Percentiles rank a stretch among this genome's conserved stretches.
These are phyloP conservation scores for Mormyrus hasselquistii DNA, from an alignment of 2,797 vertebrate genomes.

Conservation along the genomic window DNA sequence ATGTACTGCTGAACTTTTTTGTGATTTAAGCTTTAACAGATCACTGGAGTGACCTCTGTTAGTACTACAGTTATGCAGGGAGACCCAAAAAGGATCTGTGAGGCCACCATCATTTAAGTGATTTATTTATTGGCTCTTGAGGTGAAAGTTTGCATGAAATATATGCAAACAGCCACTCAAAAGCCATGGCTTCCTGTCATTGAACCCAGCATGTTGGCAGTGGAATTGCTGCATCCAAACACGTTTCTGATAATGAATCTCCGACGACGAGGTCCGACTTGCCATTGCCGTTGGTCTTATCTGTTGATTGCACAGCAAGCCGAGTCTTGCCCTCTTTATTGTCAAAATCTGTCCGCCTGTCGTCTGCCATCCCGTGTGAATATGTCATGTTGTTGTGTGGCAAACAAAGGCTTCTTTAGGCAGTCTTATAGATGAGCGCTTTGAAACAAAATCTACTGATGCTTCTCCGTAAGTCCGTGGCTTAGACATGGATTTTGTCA, in stretches of 20 bases:
- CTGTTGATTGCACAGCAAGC: not conserved
- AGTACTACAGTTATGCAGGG: not conserved
- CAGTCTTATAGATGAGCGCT: not conserved
- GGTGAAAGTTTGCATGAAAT: not conserved
- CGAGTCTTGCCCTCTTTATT: not conserved
- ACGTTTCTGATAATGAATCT: not conserved
- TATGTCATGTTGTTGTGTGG: not conserved
- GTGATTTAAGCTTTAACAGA: not conserved
- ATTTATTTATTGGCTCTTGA: not conserved
- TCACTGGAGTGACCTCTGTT: not conserved
- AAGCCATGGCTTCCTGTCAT: not conserved
- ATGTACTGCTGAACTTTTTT: not conserved
- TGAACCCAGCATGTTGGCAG: not conserved
- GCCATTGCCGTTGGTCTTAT: not conserved
- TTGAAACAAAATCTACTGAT: constrained; percentile 15
- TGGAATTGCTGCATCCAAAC: not conserved
- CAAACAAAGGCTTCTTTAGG: constrained; percentile 24
- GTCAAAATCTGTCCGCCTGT: not conserved
- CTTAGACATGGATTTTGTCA: constrained; percentile 29
- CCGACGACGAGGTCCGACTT: not conserved
- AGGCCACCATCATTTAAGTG: not conserved
- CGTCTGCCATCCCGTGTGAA: not conserved
- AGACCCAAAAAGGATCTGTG: not conserved
- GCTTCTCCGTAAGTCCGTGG: constrained; percentile 19
- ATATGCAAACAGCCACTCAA: not conserved